Percentiles rank a stretch among this genome's conserved stretches.
Conservation (phyloP, 2,888 invertebrate species). For the Ornithoptera priamus region DNA sequence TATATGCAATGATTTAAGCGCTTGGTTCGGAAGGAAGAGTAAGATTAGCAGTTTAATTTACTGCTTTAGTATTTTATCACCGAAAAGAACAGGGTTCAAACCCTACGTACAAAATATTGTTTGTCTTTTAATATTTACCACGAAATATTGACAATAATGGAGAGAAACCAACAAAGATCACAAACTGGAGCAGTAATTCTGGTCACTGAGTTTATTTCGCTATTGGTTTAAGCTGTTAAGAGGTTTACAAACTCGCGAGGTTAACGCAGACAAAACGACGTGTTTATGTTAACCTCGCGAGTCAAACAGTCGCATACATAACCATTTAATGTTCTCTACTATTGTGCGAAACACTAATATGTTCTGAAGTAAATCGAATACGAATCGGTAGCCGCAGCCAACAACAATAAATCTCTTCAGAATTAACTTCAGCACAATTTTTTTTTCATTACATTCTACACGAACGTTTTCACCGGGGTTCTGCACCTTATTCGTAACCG, state of each 20-base stretch:
- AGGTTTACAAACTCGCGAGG: not conserved
- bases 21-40: too few species aligned
- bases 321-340: conserved; percentile 5
- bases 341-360: conserved; percentile 13
- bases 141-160: too few species aligned
- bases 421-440: conserved; percentile 14
- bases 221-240: not conserved
- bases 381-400: conserved; percentile 7
- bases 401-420: conserved; percentile 16
- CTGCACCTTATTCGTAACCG: not conserved
- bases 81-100: too few species aligned
- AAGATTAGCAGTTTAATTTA: too few species aligned
- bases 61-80: too few species aligned
- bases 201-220: not conserved
- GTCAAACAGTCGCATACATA: not conserved
- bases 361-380: conserved; percentile 15
- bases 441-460: not conserved
- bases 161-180: not conserved
- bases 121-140: too few species aligned
- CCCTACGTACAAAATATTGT: too few species aligned
- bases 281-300: not conserved
- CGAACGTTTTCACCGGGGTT: not conserved
- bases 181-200: not conserved
- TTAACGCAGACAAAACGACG: conserved; percentile 9
- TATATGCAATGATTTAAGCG: too few species aligned